These are phyloP conservation scores for Cassiopea xamachana DNA, from an alignment of 30 jellyfish, hydroid and myxozoan genomes.

Conservation along the genomic window DNA sequence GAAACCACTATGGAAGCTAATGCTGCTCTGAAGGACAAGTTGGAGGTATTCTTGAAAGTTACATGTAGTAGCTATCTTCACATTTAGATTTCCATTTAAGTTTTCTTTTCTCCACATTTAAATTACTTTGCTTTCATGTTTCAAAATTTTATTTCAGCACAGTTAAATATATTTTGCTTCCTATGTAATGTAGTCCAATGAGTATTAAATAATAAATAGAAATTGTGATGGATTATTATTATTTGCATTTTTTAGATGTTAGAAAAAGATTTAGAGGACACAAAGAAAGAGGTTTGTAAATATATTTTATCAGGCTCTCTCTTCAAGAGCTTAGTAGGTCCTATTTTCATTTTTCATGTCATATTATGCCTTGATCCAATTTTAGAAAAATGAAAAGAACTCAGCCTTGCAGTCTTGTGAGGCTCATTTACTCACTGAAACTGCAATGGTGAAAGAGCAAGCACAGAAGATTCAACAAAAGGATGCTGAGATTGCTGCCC, in stretches of 20 bases:
- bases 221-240: not conserved
- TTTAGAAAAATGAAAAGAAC: conserved; percentile 46
- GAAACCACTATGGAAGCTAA: conserved; percentile 64
- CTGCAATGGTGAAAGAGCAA: conserved; percentile 48
- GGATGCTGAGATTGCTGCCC: conserved; percentile 66
- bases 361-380: not conserved
- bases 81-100: not conserved
- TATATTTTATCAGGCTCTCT: not conserved
- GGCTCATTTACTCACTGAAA: conserved; percentile 52
- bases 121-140: too few relatives aligned
- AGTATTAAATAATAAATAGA: too few relatives aligned
- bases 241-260: not conserved
- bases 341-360: not conserved
- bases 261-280: conserved; percentile 50
- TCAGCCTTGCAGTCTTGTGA: conserved; percentile 53
- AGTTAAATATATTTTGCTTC: too few relatives aligned
- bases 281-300: conserved; percentile 40
- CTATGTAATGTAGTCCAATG: too few relatives aligned
- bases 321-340: not conserved
- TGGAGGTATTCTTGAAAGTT: conserved; percentile 15
- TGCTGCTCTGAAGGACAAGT: conserved; percentile 52
- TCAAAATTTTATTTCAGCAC: too few relatives aligned
- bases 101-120: not conserved
- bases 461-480: conserved; percentile 39
- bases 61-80: not conserved